phyloP scores from a whole-genome alignment of 1,140 invertebrate genomes.

The Whitmania pigra region DNA sequence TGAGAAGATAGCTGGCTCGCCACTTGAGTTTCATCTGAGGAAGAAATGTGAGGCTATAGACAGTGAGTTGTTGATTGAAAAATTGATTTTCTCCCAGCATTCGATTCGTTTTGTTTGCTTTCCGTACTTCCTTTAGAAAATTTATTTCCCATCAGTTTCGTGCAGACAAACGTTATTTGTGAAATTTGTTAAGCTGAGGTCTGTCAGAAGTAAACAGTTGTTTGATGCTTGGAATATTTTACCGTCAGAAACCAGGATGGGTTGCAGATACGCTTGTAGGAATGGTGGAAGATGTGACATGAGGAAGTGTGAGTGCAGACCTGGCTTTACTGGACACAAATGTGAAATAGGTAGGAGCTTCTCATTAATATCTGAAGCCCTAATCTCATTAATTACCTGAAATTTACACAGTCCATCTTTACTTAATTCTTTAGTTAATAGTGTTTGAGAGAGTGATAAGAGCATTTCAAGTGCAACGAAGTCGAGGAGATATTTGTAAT shows the following conservation, averaged over 20 bases:
- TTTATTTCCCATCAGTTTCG: too few relatives aligned
- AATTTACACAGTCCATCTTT: too few relatives aligned
- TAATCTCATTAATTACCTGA: neutral
- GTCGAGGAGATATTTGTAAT: too few relatives aligned
- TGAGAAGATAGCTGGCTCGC: conserved; percentile 68
- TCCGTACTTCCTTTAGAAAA: too few relatives aligned
- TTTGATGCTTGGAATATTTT: neutral
- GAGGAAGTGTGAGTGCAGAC: conserved; percentile 34
- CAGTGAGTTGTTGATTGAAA: conserved; percentile 15
- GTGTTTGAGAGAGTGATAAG: too few relatives aligned
- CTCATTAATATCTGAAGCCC: neutral
- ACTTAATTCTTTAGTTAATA: neutral
- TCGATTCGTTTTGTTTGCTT: too few relatives aligned
- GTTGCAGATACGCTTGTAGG: conserved; percentile 31
- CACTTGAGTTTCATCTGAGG: conserved; percentile 69
- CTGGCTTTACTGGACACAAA: conserved; percentile 33
- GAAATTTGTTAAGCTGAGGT: too few relatives aligned
- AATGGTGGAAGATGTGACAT: conserved; percentile 35
- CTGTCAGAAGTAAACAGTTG: too few relatives aligned
- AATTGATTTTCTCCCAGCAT: too few relatives aligned
- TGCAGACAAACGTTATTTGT: too few relatives aligned
- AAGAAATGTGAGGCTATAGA: conserved; percentile 64
- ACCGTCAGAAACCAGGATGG: conserved; percentile 19
- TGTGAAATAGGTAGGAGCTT: conserved; percentile 33
- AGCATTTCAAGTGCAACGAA: too few relatives aligned